Evolutionary conservation across 2,797 vertebrate species (phyloP), one percentile per base, ranked within the genome.

Genomic region (Nothura maculosa): DNA sequence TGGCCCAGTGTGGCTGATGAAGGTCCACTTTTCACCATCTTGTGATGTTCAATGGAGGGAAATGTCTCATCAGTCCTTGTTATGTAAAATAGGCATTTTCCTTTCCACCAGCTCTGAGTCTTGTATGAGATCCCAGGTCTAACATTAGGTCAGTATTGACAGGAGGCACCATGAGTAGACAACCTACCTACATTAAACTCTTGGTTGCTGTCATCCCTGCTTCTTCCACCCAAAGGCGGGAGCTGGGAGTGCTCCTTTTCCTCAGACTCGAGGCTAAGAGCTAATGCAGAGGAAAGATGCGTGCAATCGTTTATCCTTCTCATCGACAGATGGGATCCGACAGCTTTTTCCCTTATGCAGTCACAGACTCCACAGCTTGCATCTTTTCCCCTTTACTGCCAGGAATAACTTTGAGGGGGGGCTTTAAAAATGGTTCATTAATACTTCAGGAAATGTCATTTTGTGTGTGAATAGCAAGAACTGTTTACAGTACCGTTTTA

Each of bases 301-400:
- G 60, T 72, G 91, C 13, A 15, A 57, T 95, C 87, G 36, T 96
- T 95, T 78, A 93, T 96, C 91, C 85, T 94, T 48, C 87, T 84
- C 63, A 9, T 91, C 70, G 54, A 95, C 94, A 95, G 94, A 95
- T 96, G 95, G 94, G 77, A 94, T 94, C 93, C 87, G 87, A 96
- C 95, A 95, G 94, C 91, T 94, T 63, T 89, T 92, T 94, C 80
- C 94, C 94, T 94, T 94, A 69, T 92, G 95, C 87, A 95, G 93
- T 87, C 80, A 91, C 93, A 95, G 92, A 94, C 85, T 95, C 92
- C 90, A 93, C 94, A 95, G 92, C 93, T 96, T 96, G 91, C 92
- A 70, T 93, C 95, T 95, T 92, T 93, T 57, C 67, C 89, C 85
- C 94, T 94, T 92, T 95, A 89, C 96, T 96, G 94, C 95, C 94